Percentiles rank a stretch among this genome's conserved stretches.
phyloP scores from a whole-genome alignment of 2,888 invertebrate genomes.

The Synanthedon tipuliformis region DNA sequence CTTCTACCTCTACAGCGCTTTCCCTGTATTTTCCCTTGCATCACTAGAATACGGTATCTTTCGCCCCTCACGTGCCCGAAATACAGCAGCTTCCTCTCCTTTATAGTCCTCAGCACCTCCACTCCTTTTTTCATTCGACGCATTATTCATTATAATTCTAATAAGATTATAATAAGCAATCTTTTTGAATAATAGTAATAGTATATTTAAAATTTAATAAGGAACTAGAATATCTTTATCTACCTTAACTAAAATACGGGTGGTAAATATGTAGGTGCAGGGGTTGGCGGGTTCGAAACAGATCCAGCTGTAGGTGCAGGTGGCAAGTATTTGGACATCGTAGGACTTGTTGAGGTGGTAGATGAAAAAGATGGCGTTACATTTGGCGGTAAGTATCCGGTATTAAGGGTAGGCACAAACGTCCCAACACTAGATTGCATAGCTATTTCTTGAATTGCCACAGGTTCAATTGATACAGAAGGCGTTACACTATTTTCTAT shows the following conservation, averaged over 20 bases:
- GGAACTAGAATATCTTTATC: too few relatives aligned
- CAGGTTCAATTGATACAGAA: slow-evolving; percentile 26
- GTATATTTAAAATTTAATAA: too few relatives aligned
- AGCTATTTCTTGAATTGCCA: slow-evolving; percentile 12
- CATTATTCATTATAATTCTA: too few relatives aligned
- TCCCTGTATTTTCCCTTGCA: too few relatives aligned
- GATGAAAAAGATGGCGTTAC: slow-evolving; percentile 5
- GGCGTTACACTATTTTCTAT: slow-evolving; percentile 4
- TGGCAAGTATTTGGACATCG: slow-evolving; percentile 25
- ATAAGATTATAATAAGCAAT: too few relatives aligned
- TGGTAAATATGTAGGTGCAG: slow-evolving; percentile 46
- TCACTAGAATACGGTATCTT: too few relatives aligned
- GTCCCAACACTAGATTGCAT: slow-evolving; percentile 12
- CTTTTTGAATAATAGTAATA: too few relatives aligned
- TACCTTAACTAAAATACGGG: slow-evolving; percentile 27
- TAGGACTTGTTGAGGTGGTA: neutral
- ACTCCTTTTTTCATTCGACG: too few relatives aligned
- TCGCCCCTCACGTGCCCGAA: too few relatives aligned
- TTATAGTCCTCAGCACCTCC: too few relatives aligned
- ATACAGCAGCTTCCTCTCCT: too few relatives aligned
- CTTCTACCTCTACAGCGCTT: too few relatives aligned
- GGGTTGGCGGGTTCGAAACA: slow-evolving; percentile 20
- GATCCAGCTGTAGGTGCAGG: slow-evolving; percentile 9
- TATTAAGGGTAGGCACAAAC: slow-evolving; percentile 9
- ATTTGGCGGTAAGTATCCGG: slow-evolving; percentile 18